Evolutionary conservation across 2,797 vertebrate genomes (phyloP).

Genomic region (Lates japonicus): DNA sequence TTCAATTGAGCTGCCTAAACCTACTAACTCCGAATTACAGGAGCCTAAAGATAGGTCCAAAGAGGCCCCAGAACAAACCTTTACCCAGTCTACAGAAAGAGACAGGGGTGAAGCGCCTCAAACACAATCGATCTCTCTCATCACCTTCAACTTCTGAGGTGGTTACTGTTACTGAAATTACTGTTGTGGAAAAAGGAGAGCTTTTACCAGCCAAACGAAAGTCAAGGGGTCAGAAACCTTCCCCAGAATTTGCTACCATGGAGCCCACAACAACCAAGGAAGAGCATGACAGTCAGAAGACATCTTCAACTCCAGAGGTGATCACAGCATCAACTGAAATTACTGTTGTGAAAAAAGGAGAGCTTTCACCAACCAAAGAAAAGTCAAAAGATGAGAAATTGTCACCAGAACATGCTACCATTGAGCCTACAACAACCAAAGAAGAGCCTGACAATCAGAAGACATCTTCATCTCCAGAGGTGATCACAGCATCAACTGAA

Average conservation of each 20-base stretch:
- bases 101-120: constrained; percentile 6
- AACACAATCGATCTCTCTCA: constrained; percentile 9
- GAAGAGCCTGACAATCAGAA: background rate
- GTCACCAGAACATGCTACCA: background rate
- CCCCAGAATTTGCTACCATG: background rate
- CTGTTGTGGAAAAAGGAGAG: background rate
- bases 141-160: background rate
- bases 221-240: background rate
- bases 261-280: background rate
- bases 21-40: constrained; percentile 10
- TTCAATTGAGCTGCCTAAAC: background rate
- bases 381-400: too few species aligned
- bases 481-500: background rate
- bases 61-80: constrained; percentile 27
- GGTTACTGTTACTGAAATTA: background rate
- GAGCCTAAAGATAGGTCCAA: background rate
- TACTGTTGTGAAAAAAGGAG: background rate
- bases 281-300: background rate
- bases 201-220: constrained; percentile 13
- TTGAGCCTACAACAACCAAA: background rate
- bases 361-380: background rate
- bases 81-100: constrained; percentile 8
- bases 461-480: background rate
- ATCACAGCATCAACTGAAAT: constrained; percentile 1
- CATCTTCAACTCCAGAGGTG: background rate